These are phyloP conservation scores for Poecilia latipinna DNA, from an alignment of 2,113 vertebrate genomes.

Conservation along the genomic window DNA sequence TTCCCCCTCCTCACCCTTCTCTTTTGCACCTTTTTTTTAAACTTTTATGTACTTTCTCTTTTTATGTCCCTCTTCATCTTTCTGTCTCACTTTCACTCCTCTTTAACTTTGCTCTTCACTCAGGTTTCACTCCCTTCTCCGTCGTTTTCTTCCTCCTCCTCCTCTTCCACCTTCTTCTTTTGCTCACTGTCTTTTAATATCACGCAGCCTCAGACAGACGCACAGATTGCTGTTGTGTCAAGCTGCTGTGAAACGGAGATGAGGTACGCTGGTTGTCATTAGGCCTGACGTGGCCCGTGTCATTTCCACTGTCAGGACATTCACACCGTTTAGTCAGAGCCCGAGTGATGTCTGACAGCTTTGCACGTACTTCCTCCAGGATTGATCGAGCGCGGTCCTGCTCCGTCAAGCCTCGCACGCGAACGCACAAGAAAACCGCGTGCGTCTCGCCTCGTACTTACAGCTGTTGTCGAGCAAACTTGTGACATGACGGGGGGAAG, in stretches of 20 bases:
- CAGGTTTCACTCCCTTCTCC: conserved; percentile 17
- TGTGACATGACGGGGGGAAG: conserved; percentile 38
- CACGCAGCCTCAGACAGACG: conserved; percentile 19
- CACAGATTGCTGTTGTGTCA: conserved; percentile 64
- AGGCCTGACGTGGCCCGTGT: conserved; percentile 78
- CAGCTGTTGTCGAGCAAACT: conserved; percentile 45
- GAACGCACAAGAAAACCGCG: conserved; percentile 5
- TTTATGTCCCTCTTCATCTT: conserved; percentile 53
- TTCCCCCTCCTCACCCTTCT: conserved; percentile 50
- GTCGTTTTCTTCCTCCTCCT: conserved; percentile 6
- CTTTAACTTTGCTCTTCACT: conserved; percentile 26
- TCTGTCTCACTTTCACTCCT: conserved; percentile 23
- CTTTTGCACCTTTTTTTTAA: conserved; percentile 21
- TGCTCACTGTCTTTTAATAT: conserved; percentile 35
- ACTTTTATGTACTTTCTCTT: conserved; percentile 74
- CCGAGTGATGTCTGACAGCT: conserved; percentile 77
- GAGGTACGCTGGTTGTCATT: conserved; percentile 75
- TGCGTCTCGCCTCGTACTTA: conserved; percentile 59
- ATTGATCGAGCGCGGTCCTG: conserved; percentile 71
- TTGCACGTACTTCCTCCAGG: conserved; percentile 63
- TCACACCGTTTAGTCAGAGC: conserved; percentile 79
- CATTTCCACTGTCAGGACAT: conserved; percentile 79
- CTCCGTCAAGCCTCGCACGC: conserved; percentile 50
- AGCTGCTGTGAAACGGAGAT: conserved; percentile 61
- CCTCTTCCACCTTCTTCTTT: conserved; percentile 8